phyloP scores from a whole-genome alignment of 1,140 invertebrate genomes.

The Anastrepha ludens region DNA sequence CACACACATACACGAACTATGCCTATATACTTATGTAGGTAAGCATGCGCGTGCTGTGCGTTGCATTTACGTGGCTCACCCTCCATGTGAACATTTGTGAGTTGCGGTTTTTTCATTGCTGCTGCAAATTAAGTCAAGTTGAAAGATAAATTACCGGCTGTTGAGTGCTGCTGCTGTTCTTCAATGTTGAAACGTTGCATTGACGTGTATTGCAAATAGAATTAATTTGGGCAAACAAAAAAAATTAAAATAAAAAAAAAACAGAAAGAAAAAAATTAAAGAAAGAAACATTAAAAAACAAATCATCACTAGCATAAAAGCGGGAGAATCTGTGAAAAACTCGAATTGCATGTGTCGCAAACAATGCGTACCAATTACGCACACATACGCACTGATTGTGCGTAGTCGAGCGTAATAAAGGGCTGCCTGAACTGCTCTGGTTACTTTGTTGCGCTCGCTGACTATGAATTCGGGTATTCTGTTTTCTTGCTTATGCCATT shows the following conservation, averaged over 20 bases:
- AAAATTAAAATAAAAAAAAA: not conserved
- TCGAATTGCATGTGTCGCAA: not conserved
- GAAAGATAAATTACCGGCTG: slow-evolving; percentile 51
- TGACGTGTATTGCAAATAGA: slow-evolving; percentile 18
- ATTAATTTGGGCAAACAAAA: slow-evolving; percentile 38
- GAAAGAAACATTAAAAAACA: not conserved
- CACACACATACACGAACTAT: not conserved
- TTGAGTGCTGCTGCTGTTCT: not conserved
- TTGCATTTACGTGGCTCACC: slow-evolving; percentile 51
- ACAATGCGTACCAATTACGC: not conserved
- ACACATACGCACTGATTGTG: slow-evolving; percentile 44
- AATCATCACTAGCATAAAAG: not conserved
- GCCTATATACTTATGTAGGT: too few species aligned
- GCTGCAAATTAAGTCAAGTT: slow-evolving; percentile 54
- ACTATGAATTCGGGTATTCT: not conserved
- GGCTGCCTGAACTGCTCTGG: not conserved
- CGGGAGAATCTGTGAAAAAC: not conserved
- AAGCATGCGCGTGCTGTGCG: too few species aligned
- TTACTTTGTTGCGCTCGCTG: not conserved
- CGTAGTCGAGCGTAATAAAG: slow-evolving; percentile 30
- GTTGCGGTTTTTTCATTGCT: slow-evolving; percentile 68
- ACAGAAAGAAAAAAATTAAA: not conserved
- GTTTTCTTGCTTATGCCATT: not conserved
- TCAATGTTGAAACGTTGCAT: not conserved
- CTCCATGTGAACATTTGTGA: slow-evolving; percentile 63